Evolutionary conservation across 1,140 invertebrate species (phyloP).

Genomic region (Lasioglossum albipes): DNA sequence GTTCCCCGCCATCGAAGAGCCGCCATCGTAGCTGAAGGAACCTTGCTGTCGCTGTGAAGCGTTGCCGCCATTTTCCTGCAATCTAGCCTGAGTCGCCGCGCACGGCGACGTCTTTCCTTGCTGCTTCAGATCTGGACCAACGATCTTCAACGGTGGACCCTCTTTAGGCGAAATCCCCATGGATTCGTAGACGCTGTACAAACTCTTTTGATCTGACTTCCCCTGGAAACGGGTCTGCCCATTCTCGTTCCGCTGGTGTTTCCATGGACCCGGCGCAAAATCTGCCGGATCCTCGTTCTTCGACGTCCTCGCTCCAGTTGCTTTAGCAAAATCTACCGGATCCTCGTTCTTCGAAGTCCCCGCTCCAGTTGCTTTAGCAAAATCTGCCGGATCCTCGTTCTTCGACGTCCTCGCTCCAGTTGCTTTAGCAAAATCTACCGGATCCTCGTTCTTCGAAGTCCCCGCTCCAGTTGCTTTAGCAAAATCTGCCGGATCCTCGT

Average conservation of each 20-base stretch:
- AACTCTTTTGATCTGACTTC: no score
- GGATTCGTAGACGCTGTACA: background rate
- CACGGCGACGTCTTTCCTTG: background rate
- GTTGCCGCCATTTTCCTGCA: background rate
- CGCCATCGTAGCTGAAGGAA: background rate
- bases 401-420: no score
- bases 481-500: background rate
- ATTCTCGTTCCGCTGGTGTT: no score
- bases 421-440: no score
- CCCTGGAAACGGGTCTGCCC: no score
- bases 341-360: no score
- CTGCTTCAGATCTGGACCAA: background rate
- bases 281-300: background rate
- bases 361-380: no score
- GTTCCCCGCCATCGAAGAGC: background rate
- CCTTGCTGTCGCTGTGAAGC: rapidly evolving
- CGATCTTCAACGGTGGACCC: background rate
- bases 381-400: background rate
- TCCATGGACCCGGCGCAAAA: background rate
- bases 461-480: no score
- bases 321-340: no score
- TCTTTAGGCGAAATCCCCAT: background rate
- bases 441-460: no score
- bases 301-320: no score
- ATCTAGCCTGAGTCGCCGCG: background rate